Base-by-base conservation (phyloP, 92 coral and sea anemone genomes). In the Parazoanthus swiftii region DNA sequence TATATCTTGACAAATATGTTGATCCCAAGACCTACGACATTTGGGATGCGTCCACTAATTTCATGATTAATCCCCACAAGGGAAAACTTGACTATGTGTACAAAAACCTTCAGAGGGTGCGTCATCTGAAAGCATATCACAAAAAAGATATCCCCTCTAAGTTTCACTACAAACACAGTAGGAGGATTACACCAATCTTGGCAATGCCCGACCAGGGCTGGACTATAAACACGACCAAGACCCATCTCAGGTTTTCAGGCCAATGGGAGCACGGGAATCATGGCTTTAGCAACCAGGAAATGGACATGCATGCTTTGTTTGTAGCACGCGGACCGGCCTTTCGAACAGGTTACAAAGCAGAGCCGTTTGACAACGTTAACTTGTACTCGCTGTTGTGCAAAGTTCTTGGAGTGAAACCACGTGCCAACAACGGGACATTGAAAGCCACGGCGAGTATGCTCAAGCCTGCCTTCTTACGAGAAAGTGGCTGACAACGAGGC, bases 281-380 rank as follows among this genome's bases (percentile, higher is more conserved):
- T 80, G 92, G 94, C 15, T 97, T 90, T 86, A 89, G 65, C 23
- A 94, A 90, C 21, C 85, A 88, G 18, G 54, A 88, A 36, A 68
- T 88, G 76, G 90, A 93, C 23, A 95, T 97, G 99, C 90, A 92
- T 48, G 98, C 99, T 3, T 91, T 97, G 85, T 97, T 97, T 68
- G 85, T 95, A 5, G 99, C 99, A 8, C 94, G 92, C 25, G 99
- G 99, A 2, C 99, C 99, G 6, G 93, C 95, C 51, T 97, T 97
- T 68, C 93, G 94, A 86, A 48, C 90, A 44, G 93, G 94, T 59
- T 92, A 86, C 87, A 68, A 68, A 37, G 91, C 96, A 2, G 51
- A 85, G 21, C 89, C 96, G 5, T 97, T 97, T 66, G 90, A 92
- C 8, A 86, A 84, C 39, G 88, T 93, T 8, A 93, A 97, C 76